Evolutionary conservation across 2,888 invertebrate species (phyloP).

Genomic region (Campopleginae sp.): DNA sequence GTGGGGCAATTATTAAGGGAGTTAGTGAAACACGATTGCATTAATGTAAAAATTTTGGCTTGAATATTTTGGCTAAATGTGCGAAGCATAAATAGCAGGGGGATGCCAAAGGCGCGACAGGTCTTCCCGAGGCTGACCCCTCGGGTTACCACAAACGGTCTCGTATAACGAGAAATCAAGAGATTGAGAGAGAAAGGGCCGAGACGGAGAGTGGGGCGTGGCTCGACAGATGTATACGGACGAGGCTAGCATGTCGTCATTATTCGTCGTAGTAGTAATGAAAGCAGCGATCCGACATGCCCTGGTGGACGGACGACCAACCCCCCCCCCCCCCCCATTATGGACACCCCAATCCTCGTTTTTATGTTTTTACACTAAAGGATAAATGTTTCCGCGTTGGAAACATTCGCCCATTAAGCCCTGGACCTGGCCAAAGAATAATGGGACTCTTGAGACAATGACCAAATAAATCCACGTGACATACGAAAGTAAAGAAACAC

Average conservation of each 20-base stretch:
- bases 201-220: constrained; percentile 59
- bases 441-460: neutral
- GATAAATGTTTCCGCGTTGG: constrained; percentile 60
- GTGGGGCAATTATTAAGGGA: neutral
- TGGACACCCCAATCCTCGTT: too few relatives aligned
- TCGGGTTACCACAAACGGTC: constrained; percentile 68
- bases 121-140: constrained; percentile 71
- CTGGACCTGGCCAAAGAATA: neutral
- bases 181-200: neutral
- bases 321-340: too few relatives aligned
- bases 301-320: constrained; percentile 25
- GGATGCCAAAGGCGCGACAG: constrained; percentile 46
- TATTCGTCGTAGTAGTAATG: constrained; percentile 68
- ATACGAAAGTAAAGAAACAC: neutral
- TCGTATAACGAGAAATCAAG: constrained; percentile 63
- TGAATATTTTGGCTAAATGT: constrained; percentile 19
- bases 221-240: constrained; percentile 39
- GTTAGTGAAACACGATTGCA: constrained; percentile 1
- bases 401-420: neutral
- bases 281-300: constrained; percentile 64
- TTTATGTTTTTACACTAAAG: constrained; percentile 35
- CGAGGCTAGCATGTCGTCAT: constrained; percentile 62
- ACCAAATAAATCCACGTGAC: constrained; percentile 1
- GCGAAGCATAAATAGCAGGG: neutral
- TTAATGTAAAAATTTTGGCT: neutral